Evolutionary conservation across 2,113 vertebrate species (phyloP), one percentile per base, ranked within the genome.

Genomic region (Formicarius rufipectus): DNA sequence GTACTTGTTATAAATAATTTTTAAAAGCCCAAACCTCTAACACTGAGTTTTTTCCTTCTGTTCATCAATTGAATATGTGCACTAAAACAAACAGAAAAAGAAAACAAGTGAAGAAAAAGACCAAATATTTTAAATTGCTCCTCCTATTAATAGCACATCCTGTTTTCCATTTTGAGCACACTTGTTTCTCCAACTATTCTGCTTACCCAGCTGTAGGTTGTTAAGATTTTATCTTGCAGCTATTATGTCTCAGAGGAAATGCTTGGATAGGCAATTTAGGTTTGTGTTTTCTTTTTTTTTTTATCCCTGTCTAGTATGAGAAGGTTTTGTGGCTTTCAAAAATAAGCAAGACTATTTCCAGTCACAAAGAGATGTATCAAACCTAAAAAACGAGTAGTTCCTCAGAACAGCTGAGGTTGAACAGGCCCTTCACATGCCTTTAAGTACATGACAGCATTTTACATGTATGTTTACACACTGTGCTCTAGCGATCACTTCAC

Each of bases 121-220:
- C 22, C 44, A 64, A 81, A 56, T 91, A 93, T 63, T 92, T 92
- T 68, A 49, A 87, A 92, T 56, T 56, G 30, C 21, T 91, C 7
- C 27, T 86, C 76, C 68, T 83, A 75, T 84, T 89, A 90, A 95
- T 44, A 96, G 81, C 47, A 75, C 30, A 78, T 87, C 64, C 89
- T 91, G 87, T 72, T 94, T 96, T 84, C 80, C 66, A 72, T 59
- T 86, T 92, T 79, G 62, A 64, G 53, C 9, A 11, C 44, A 21
- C n/a, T 78, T 84, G 23, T 84, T 92, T 86, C 73, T 88, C 64
- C 35, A 84, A 89, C n/a, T 85, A 42, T 73, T 88, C 67, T 85
- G 90, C 89, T 96, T 93, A 95, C 69, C 66, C 86, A 96, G 86
- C 83, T 91, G 86, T 42, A 89, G 37, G 52, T 67, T 96, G n/a